Evolutionary conservation across 2,888 invertebrate species (phyloP).

Genomic region (Dichetophora obliterata): DNA sequence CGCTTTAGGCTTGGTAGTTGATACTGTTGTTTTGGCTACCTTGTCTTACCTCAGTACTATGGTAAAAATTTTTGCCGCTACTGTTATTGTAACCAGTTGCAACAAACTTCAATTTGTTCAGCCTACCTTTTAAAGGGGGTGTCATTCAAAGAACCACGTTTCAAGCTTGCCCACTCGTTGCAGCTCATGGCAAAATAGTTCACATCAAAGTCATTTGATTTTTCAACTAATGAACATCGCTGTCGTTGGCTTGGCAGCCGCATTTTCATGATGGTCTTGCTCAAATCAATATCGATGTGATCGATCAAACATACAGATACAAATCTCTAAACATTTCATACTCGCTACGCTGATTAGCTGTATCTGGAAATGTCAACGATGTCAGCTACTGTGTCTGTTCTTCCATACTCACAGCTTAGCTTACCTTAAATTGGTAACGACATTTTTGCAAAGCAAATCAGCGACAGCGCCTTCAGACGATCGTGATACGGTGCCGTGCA

Average conservation of each 20-base stretch:
- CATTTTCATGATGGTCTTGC: not conserved
- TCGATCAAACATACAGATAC: not conserved
- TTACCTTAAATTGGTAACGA: no score
- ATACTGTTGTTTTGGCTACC: slow-evolving; percentile 4
- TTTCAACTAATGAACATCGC: no score
- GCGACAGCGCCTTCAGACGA: not conserved
- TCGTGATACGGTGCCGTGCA: slow-evolving; percentile 7
- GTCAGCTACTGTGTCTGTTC: not conserved
- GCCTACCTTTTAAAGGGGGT: slow-evolving; percentile 30
- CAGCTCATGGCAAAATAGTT: not conserved
- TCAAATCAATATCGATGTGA: slow-evolving; percentile 1
- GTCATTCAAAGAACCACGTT: not conserved
- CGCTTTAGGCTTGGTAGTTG: not conserved
- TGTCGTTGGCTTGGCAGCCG: not conserved
- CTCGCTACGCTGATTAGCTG: not conserved
- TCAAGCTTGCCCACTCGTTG: not conserved
- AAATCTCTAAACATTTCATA: not conserved
- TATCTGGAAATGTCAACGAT: not conserved
- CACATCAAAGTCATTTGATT: not conserved
- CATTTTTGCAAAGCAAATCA: no score
- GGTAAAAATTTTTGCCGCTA: not conserved
- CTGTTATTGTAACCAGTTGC: slow-evolving; percentile 2
- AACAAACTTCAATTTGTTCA: slow-evolving; percentile 29
- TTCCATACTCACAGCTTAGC: not conserved
- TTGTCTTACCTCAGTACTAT: not conserved